Conservation (phyloP, 2,797 vertebrate species). For the Gadopsis marmoratus region DNA sequence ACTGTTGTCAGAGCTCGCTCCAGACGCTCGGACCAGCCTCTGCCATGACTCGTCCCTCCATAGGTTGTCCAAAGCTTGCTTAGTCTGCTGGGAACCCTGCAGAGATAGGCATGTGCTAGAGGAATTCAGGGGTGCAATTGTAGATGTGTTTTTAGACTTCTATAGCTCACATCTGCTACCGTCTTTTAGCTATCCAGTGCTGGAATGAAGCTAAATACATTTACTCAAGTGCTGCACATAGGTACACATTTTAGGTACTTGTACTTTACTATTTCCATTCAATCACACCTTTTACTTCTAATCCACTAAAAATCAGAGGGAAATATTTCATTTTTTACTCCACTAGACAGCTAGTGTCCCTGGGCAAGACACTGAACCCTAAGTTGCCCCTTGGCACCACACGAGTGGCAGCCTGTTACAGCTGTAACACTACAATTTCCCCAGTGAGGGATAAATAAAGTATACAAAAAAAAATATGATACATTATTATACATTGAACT, state of each 20-base stretch:
- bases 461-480: too few species aligned
- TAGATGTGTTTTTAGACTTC: slow-evolving; percentile 33
- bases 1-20: slow-evolving; percentile 50
- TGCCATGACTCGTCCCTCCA: slow-evolving; percentile 35
- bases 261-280: background rate
- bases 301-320: background rate
- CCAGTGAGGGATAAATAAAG: too few species aligned
- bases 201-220: background rate
- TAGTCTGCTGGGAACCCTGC: slow-evolving; percentile 44
- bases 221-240: background rate
- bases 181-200: background rate
- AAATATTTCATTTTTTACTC: background rate
- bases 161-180: slow-evolving; percentile 23
- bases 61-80: slow-evolving; percentile 34
- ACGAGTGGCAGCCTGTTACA: too few species aligned
- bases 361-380: too few species aligned
- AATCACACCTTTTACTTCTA: background rate
- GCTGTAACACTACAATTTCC: too few species aligned
- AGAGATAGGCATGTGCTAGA: slow-evolving; percentile 62
- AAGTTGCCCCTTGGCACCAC: too few species aligned
- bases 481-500: too few species aligned
- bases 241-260: background rate
- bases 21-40: slow-evolving; percentile 35
- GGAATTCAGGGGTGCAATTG: slow-evolving; percentile 47
- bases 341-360: too few species aligned